Evolutionary conservation across 2,797 vertebrate genomes (phyloP).

Genomic region (Chiloscyllium punctatum): DNA sequence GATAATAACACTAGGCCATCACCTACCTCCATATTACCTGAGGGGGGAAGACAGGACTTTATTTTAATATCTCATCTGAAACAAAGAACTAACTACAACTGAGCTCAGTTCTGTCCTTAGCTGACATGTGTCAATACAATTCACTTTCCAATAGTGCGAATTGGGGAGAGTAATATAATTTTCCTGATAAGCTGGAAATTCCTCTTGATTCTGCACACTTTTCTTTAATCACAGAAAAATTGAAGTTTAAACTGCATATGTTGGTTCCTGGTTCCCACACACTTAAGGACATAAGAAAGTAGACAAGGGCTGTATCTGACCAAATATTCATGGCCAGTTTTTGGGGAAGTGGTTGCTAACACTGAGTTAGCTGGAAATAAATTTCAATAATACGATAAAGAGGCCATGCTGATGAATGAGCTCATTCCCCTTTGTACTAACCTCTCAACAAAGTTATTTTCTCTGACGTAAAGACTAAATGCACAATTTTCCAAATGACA

Average conservation of each 20-base stretch:
- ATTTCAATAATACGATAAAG: slow-evolving; percentile 14
- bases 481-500: neutral
- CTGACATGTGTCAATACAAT: neutral
- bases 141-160: neutral
- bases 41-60: neutral
- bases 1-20: too few relatives aligned
- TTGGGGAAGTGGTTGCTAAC: slow-evolving; percentile 17
- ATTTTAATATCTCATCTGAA: neutral
- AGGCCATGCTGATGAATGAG: neutral
- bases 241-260: neutral
- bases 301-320: neutral
- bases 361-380: neutral
- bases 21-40: neutral
- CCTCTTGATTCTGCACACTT: neutral
- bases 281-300: neutral
- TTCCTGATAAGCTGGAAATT: slow-evolving; percentile 26
- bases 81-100: neutral
- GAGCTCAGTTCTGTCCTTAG: neutral
- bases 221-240: neutral
- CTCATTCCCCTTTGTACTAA: neutral
- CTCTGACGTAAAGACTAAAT: neutral
- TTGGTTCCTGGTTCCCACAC: neutral
- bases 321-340: neutral
- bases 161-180: neutral
- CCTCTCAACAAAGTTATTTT: slow-evolving; percentile 7